Percentiles rank a stretch among this genome's conserved stretches.
These are phyloP conservation scores for Percopsis transmontana DNA, from an alignment of 2,113 vertebrate species.

Conservation along the genomic window DNA sequence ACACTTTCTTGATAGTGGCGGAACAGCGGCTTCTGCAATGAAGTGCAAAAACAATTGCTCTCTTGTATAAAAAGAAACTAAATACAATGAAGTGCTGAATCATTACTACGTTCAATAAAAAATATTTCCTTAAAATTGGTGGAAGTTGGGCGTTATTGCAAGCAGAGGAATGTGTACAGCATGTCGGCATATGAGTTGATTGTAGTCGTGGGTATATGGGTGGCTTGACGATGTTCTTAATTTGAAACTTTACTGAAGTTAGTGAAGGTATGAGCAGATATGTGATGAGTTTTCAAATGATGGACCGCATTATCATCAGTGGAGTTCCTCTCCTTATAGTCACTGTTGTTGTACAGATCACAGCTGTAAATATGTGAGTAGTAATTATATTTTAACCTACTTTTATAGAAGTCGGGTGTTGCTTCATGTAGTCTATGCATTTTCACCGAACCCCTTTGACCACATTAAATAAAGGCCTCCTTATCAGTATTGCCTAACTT, in stretches of 20 bases:
- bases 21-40: slow-evolving; percentile 27
- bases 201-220: too few relatives aligned
- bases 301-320: too few relatives aligned
- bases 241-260: too few relatives aligned
- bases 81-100: slow-evolving; percentile 21
- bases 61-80: slow-evolving; percentile 39
- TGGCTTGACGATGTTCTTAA: too few relatives aligned
- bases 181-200: too few relatives aligned
- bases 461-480: slow-evolving; percentile 19
- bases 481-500: slow-evolving; percentile 18
- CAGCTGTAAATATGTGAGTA: too few relatives aligned
- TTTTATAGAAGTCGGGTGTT: neutral
- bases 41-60: slow-evolving; percentile 9
- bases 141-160: slow-evolving; percentile 18
- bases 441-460: neutral
- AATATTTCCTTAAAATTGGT: slow-evolving; percentile 29
- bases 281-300: too few relatives aligned
- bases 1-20: slow-evolving; percentile 22
- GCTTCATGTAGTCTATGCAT: neutral
- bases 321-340: too few relatives aligned
- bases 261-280: too few relatives aligned
- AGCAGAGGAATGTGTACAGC: too few relatives aligned
- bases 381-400: too few relatives aligned
- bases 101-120: slow-evolving; percentile 40
- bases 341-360: too few relatives aligned